phyloP scores from a whole-genome alignment of 2,113 vertebrate species.

The Callopanchax toddi region DNA sequence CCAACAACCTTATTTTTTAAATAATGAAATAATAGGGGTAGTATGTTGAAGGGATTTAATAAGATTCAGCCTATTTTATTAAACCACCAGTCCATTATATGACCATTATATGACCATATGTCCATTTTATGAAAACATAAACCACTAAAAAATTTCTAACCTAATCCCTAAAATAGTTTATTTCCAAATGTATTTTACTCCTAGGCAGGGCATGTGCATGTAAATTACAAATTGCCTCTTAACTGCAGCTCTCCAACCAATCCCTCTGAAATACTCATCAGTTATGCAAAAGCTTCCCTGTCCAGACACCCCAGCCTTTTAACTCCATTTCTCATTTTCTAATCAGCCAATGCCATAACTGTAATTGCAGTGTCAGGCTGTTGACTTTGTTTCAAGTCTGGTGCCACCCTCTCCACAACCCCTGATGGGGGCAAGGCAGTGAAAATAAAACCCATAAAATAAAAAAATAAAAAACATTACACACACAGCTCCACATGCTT shows the following conservation, averaged over 20 bases:
- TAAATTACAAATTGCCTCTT: constrained; percentile 2
- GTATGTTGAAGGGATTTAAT: too few species aligned
- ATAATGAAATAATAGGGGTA: too few species aligned
- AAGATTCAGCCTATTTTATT: too few species aligned
- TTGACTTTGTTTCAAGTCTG: constrained; percentile 46
- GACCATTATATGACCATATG: too few species aligned
- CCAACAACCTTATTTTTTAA: too few species aligned
- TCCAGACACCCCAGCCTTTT: constrained; percentile 54
- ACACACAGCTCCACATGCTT: constrained; percentile 2
- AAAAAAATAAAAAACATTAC: constrained; percentile 8
- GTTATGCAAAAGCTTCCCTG: constrained; percentile 51
- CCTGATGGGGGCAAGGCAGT: constrained; percentile 9
- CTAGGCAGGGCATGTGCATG: not conserved
- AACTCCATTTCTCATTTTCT: constrained; percentile 62
- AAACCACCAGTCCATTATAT: too few species aligned
- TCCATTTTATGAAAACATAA: too few species aligned
- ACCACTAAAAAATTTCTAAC: not conserved
- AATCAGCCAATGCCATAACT: constrained; percentile 60
- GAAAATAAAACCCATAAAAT: constrained; percentile 4
- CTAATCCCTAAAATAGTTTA: too few species aligned
- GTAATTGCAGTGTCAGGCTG: constrained; percentile 65
- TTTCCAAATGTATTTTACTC: not conserved
- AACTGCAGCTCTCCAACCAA: not conserved
- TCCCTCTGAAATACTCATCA: constrained; percentile 49
- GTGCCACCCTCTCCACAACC: constrained; percentile 12